Evolutionary conservation across 23 tunicate genomes (phyloP), one percentile per base, ranked within the genome.

Genomic region (Phallusia fumigata): DNA sequence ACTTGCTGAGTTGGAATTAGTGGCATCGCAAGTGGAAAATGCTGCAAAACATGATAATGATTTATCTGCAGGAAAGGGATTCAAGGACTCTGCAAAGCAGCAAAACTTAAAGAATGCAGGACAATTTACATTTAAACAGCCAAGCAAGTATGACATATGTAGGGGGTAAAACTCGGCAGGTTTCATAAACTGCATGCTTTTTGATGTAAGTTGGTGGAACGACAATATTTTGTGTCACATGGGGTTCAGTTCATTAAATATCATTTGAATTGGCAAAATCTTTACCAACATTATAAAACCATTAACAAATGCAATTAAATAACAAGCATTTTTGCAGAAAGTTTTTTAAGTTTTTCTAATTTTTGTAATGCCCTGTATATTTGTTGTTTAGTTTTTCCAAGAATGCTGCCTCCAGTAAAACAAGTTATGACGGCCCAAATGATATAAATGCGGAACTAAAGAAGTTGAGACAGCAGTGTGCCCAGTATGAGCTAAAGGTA

Each of bases 11-110:
- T 40, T 85, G 1, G 88, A 85, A 47, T 6, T 85, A 2, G 88
- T 85, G 34, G 83, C 88, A 24, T 79, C 88, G 11, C 88, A 85
- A 65, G 83, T 58, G 36, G 88, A 85, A 65, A 40, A 44, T 33
- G 22, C 22, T 74, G 40, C 34, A 28, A 74, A 31, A 33, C 69
- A 58, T 22, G 28, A 13, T 6, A 58, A 58, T 58, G 69, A 24
- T 1, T 58, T 58, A 16, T 6, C 69, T 6, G 5, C 8, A 21
- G 13, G 3, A 22, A 58, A 58, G 69, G 69, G 13, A 40, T 3
- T 40, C 47, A 40, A 40, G 26, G 16, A 8, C 69, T 6, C 69
- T 21, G 26, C 13, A 1, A 58, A 58, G 13, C 15, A 58, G 26
- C 3, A 11, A 22, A 58, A 58, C 69, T 13, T 16, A 1, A 2